Evolutionary conservation across 2,797 vertebrate genomes (phyloP).

Genomic region (Toxotes lorentzi): DNA sequence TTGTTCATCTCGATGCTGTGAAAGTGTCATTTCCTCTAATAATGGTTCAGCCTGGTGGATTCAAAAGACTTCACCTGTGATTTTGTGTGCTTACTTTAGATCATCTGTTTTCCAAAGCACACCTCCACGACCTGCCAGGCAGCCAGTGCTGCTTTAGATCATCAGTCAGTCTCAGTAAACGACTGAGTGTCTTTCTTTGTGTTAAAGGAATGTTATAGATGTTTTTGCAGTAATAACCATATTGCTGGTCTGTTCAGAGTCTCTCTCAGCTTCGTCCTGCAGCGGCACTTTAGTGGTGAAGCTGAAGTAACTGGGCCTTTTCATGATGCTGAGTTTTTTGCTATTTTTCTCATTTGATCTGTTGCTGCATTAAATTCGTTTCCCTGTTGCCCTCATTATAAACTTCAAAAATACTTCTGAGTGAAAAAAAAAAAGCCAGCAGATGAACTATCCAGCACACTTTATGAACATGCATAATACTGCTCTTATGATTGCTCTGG

Average conservation of each 20-base stretch:
- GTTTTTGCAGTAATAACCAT: neutral
- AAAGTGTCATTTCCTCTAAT: slow-evolving; percentile 23
- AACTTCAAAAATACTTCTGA: slow-evolving; percentile 56
- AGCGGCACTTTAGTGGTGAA: neutral
- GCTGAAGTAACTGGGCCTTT: neutral
- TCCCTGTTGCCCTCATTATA: slow-evolving; percentile 62
- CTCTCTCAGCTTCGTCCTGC: neutral
- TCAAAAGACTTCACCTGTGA: slow-evolving; percentile 33
- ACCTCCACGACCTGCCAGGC: slow-evolving; percentile 6
- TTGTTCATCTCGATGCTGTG: neutral
- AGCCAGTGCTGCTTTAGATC: slow-evolving; percentile 24
- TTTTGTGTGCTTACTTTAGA: slow-evolving; percentile 39
- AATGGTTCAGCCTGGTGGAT: slow-evolving; percentile 22
- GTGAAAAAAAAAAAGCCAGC: slow-evolving; percentile 10
- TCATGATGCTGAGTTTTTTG: slow-evolving; percentile 19
- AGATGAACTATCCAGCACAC: slow-evolving; percentile 36
- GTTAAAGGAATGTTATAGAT: neutral
- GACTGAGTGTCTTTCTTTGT: neutral
- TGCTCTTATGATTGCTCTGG: slow-evolving; percentile 56
- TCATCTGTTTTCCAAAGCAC: slow-evolving; percentile 30
- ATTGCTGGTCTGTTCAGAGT: neutral
- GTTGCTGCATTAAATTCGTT: slow-evolving; percentile 16
- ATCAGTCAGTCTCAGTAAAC: slow-evolving; percentile 16
- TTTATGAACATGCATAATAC: slow-evolving; percentile 30
- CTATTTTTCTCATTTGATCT: slow-evolving; percentile 32